Percentiles rank a stretch among this genome's conserved stretches.
These are phyloP conservation scores for Palaemon carinicauda DNA, from an alignment of 1,140 invertebrate genomes.

Conservation along the genomic window DNA sequence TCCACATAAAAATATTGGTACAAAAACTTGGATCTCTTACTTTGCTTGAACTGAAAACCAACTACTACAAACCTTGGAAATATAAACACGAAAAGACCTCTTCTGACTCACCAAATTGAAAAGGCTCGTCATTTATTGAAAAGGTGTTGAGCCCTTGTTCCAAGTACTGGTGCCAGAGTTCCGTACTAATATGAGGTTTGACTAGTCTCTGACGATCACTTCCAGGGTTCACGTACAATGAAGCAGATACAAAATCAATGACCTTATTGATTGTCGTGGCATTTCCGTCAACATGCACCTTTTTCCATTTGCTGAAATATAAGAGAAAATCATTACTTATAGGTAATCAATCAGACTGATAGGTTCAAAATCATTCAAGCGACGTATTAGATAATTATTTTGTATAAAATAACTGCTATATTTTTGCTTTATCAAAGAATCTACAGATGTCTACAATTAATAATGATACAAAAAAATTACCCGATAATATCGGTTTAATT, in stretches of 20 bases:
- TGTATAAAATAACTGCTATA: background rate
- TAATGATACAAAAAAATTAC: too few relatives aligned
- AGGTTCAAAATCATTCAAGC: background rate
- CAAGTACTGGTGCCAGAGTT: slow-evolving; percentile 71
- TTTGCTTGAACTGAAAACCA: background rate
- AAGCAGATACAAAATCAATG: slow-evolving; percentile 79
- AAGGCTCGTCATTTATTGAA: slow-evolving; percentile 76
- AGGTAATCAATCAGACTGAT: background rate
- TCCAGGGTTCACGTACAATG: slow-evolving; percentile 78
- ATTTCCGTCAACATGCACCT: slow-evolving; percentile 71
- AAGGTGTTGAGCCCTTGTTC: slow-evolving; percentile 78
- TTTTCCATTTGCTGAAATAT: slow-evolving; percentile 79
- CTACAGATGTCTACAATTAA: too few relatives aligned
- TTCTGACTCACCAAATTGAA: slow-evolving; percentile 76
- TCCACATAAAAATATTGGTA: too few relatives aligned
- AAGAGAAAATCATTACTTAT: background rate
- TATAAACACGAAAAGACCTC: slow-evolving; percentile 13
- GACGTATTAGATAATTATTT: background rate
- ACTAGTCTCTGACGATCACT: slow-evolving; percentile 64
- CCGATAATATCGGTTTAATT: too few relatives aligned
- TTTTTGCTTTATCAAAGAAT: too few relatives aligned
- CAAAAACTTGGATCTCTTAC: background rate
- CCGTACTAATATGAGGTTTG: slow-evolving; percentile 68
- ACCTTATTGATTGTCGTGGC: slow-evolving; percentile 79
- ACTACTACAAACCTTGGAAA: background rate